Base-by-base conservation (phyloP, 2,888 invertebrate genomes). In the Eurois occulta region DNA sequence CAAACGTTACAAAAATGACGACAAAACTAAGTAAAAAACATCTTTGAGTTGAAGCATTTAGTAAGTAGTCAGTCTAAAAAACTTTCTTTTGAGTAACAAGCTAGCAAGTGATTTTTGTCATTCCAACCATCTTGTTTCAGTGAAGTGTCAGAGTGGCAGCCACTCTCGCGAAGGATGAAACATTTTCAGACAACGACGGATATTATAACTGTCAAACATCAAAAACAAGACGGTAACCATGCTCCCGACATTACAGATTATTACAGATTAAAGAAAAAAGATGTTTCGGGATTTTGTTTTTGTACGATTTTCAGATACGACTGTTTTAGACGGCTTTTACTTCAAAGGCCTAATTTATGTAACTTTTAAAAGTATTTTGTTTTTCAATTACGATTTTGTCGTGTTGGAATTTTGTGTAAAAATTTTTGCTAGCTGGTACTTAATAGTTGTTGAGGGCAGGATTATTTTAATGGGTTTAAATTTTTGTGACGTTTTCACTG, bases 121-220 rank as follows among this genome's bases (percentile, higher is more conserved):
- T 79, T 77, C 67, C 67, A 48, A n/a, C 86, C 85, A 87, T 90
- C 77, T 87, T 81, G 77, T 66, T 81, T 78, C 78, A 74, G 64
- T 78, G 75, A 77, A 84, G 78, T 81, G 73, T 81, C 87, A 85
- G 85, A 70, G 69, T 80, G 76, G 79, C 88, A 87, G 82, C 62
- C 71, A 78, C 78, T 82, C 80, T 77, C 81, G 71, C 80, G 86
- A 86, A 86, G 84, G 89, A 90, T 90, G 87, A 92, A 91, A 90
- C 87, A 87, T 90, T 91, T 90, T 84, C 86, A 82, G 91, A 91
- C 89, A 91, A 90, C 89, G 88, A 88, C 91, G 93, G 93, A 93
- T 93, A 93, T 93, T 91, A 90, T 87, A 90, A 87, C 90, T 91
- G 90, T 90, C 91, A 91, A 90, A 90, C 85, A 90, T 91, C 88